Evolutionary conservation across 2,113 vertebrate genomes (phyloP).

Genomic region (Cyprinodon tularosa): DNA sequence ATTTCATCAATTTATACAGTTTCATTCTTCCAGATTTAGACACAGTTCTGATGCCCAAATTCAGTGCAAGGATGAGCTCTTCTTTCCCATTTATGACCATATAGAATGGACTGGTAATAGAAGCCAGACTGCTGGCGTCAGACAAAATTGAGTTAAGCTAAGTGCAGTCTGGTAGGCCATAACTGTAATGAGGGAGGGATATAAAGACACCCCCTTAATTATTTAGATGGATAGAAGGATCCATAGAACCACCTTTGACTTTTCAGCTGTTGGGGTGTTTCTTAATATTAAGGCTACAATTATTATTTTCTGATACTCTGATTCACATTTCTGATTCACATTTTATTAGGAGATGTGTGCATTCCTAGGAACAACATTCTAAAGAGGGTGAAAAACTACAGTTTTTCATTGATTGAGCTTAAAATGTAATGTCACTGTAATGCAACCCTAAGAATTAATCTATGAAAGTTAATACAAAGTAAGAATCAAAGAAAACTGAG

Average conservation of each 20-base stretch:
- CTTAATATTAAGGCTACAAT: background rate
- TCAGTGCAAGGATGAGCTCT: constrained; percentile 9
- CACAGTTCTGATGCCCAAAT: constrained; percentile 32
- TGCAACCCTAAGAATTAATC: background rate
- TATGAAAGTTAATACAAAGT: too few relatives aligned
- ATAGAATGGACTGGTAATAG: constrained; percentile 53
- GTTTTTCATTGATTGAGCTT: background rate
- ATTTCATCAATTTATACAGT: constrained; percentile 22
- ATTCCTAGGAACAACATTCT: background rate
- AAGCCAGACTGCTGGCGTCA: constrained; percentile 67
- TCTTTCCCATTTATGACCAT: constrained; percentile 46
- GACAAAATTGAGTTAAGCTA: constrained; percentile 68
- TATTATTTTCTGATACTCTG: background rate
- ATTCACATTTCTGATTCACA: background rate
- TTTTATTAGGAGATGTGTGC: background rate
- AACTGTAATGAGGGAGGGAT: constrained; percentile 40
- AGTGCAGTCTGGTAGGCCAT: constrained; percentile 68
- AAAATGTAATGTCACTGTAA: background rate
- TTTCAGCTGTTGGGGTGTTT: background rate
- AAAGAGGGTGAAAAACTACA: background rate
- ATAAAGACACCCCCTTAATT: constrained; percentile 30
- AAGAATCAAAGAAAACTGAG: background rate
- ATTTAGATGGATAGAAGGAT: constrained; percentile 30
- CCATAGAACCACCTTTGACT: constrained; percentile 6
- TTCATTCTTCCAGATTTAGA: constrained; percentile 23